phyloP scores from a whole-genome alignment of 2,888 invertebrate species.

The Allygus modestus region DNA sequence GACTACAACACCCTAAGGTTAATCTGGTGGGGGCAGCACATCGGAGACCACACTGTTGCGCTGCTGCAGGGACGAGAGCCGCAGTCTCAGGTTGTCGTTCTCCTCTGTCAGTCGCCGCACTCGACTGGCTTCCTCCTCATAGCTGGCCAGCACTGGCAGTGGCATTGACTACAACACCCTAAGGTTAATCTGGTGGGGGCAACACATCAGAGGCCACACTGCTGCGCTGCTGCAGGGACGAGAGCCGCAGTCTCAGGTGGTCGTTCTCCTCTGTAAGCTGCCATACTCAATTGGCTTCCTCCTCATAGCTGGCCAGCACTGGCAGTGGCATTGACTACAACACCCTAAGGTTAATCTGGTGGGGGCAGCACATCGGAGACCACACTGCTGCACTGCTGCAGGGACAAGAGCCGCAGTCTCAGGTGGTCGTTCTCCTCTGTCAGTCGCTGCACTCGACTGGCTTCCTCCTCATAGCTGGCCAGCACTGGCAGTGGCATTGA shows the following conservation, averaged over 20 bases:
- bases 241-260: slow-evolving; percentile 79
- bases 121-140: slow-evolving; percentile 90
- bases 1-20: slow-evolving; percentile 76
- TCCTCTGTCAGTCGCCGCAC: slow-evolving; percentile 91
- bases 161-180: slow-evolving; percentile 81
- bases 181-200: slow-evolving; percentile 87
- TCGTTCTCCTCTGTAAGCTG: slow-evolving; percentile 92
- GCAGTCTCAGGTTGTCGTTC: slow-evolving; percentile 83
- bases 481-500: slow-evolving; percentile 93
- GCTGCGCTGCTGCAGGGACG: slow-evolving; percentile 75
- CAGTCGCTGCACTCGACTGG: slow-evolving; percentile 85
- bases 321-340: slow-evolving; percentile 88
- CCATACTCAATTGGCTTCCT: slow-evolving; percentile 88
- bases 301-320: slow-evolving; percentile 90
- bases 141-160: slow-evolving; percentile 89
- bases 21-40: slow-evolving; percentile 84
- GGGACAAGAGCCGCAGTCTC: slow-evolving; percentile 78
- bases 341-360: slow-evolving; percentile 77
- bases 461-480: slow-evolving; percentile 91
- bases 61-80: slow-evolving; percentile 77
- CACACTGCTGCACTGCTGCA: slow-evolving; percentile 74
- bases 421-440: slow-evolving; percentile 90
- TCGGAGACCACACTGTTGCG: slow-evolving; percentile 72
- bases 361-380: slow-evolving; percentile 81
- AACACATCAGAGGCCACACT: slow-evolving; percentile 77